Percentiles rank a stretch among this genome's conserved stretches.
Evolutionary conservation across 2,888 invertebrate species (phyloP).

Genomic region (Malacosoma neustria): DNA sequence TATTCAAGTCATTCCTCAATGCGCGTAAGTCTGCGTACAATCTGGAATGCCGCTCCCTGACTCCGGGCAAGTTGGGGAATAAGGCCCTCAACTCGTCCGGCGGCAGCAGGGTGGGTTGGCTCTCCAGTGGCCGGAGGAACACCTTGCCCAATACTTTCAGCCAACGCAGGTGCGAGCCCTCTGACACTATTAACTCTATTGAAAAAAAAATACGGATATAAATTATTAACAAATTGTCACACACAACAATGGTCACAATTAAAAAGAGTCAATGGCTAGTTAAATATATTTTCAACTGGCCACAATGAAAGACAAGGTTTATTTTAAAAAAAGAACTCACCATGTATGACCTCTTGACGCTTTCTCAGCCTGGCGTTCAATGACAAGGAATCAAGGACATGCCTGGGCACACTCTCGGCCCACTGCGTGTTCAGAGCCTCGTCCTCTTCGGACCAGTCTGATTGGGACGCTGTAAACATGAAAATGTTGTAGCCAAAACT

Average conservation of each 20-base stretch:
- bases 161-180: constrained; percentile 91
- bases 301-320: no score
- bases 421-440: constrained; percentile 59
- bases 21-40: constrained; percentile 45
- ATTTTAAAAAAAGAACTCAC: no score
- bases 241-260: no score
- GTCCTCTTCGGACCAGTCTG: constrained; percentile 65
- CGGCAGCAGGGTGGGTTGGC: constrained; percentile 78
- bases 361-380: constrained; percentile 50
- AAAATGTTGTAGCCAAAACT: no score
- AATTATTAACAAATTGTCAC: no score
- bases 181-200: constrained; percentile 85
- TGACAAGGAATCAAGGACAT: constrained; percentile 43
- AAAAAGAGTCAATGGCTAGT: no score
- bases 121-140: constrained; percentile 85
- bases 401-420: constrained; percentile 57
- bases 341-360: constrained; percentile 67
- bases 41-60: constrained; percentile 70
- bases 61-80: constrained; percentile 89
- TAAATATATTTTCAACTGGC: no score
- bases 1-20: constrained; percentile 24
- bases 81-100: constrained; percentile 83
- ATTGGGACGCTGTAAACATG: constrained; percentile 44
- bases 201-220: constrained; percentile 1
- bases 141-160: constrained; percentile 88